Base-by-base conservation (phyloP, 2,797 vertebrate genomes). In the Agapornis canus region DNA sequence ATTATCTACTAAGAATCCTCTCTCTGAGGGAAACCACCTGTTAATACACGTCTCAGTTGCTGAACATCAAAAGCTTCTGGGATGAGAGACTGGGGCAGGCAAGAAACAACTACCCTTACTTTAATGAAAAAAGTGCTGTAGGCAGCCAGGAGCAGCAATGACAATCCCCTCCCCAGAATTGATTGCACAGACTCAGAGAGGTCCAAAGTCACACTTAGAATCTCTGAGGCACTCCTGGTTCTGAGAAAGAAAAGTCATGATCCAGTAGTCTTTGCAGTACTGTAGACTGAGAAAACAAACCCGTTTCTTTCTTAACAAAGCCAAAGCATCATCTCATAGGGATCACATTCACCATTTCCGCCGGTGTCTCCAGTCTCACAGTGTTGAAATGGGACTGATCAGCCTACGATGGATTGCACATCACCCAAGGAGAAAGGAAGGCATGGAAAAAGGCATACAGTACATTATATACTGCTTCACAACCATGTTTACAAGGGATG, bases 321-420 rank as follows among this genome's bases (percentile, higher is more conserved):
- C 97, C 97, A 96, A 97, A 97, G 95, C 97, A 97, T 98, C 95
- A 94, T 97, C 93, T 97, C 97, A 98, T 97, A 98, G 98, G 98
- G 97, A 98, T 98, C 98, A 97, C 90, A 97, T 98, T 98, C 97
- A 97, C 97, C 97, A 98, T 98, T 97, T 98, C 97, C 64, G 94
- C 96, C 89, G 90, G 89, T 86, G 70, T 95, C 95, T 94, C 94
- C 96, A 97, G 95, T 98, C 98, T 98, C 98, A 98, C 98, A 98
- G 98, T 98, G 98, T 97, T 98, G 98, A 98, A 98, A 98, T 98
- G 98, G 97, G 98, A 98, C 96, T 94, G 97, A 98, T 98, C 97
- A 97, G 96, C 97, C 97, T 98, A 98, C 97, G 95, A 98, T 97
- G 96, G 97, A 99, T 99, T 99, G 99, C 99, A 99, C 99, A 90